Evolutionary conservation across 2,797 vertebrate genomes (phyloP).

Genomic region (Hyperoplus lanceolatus): DNA sequence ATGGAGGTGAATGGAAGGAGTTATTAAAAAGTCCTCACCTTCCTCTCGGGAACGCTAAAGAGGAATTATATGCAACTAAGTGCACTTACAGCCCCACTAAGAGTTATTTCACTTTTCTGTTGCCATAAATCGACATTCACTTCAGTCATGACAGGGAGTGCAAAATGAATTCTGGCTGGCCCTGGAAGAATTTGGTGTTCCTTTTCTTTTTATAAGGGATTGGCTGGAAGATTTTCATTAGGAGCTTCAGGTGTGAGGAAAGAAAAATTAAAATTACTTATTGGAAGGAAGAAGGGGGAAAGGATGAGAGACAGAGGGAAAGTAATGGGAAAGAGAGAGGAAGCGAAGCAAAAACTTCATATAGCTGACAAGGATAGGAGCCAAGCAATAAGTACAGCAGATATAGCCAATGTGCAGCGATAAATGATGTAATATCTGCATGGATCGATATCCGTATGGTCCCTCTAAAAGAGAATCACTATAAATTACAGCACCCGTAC

Average conservation of each 20-base stretch:
- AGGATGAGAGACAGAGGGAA: slow-evolving; percentile 40
- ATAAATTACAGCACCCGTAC: slow-evolving; percentile 66
- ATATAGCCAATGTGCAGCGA: slow-evolving; percentile 74
- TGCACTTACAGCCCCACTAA: slow-evolving; percentile 74
- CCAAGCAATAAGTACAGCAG: slow-evolving; percentile 74
- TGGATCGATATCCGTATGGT: slow-evolving; percentile 79
- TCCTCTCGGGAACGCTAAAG: slow-evolving; percentile 73
- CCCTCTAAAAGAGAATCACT: slow-evolving; percentile 69
- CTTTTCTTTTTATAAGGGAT: slow-evolving; percentile 49
- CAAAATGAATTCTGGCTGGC: slow-evolving; percentile 60
- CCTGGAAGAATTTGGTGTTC: slow-evolving; percentile 51
- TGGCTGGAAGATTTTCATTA: slow-evolving; percentile 62
- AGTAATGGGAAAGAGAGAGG: slow-evolving; percentile 48
- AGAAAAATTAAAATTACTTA: slow-evolving; percentile 51
- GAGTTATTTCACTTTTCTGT: slow-evolving; percentile 78
- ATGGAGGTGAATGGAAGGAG: slow-evolving; percentile 80
- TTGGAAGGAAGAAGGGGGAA: slow-evolving; percentile 39
- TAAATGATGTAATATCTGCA: slow-evolving; percentile 82
- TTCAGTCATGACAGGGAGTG: slow-evolving; percentile 49
- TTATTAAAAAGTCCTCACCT: slow-evolving; percentile 85
- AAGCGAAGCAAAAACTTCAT: slow-evolving; percentile 44
- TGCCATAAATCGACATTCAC: slow-evolving; percentile 72
- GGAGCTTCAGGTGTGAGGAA: slow-evolving; percentile 47
- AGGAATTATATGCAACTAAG: slow-evolving; percentile 82
- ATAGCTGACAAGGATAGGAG: slow-evolving; percentile 70